Conservation (phyloP, 2,113 vertebrate genomes). For the Grammomys surdaster region DNA sequence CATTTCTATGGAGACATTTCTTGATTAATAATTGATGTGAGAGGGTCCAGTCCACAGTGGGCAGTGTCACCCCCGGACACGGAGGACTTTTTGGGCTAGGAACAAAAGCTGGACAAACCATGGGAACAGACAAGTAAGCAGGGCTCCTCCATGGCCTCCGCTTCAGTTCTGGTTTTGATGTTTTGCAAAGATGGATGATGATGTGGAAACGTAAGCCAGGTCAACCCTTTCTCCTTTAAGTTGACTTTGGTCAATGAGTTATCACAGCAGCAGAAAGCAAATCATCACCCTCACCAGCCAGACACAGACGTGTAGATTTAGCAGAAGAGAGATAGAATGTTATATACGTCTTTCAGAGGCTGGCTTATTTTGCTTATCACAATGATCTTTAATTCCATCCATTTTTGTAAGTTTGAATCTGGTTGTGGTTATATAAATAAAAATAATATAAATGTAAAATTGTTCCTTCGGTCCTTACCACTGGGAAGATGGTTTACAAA, state of each 20-base stretch:
- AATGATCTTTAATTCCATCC: not conserved
- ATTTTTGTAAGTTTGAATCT: not conserved
- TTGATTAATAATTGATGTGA: not conserved
- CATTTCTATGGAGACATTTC: not conserved
- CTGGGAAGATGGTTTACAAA: not conserved
- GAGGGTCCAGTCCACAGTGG: not conserved
- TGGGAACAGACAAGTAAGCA: too few relatives aligned
- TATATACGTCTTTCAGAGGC: not conserved
- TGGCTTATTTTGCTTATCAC: not conserved
- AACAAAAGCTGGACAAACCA: not conserved
- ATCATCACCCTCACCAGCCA: not conserved
- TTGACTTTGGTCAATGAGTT: not conserved
- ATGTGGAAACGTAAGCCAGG: not conserved
- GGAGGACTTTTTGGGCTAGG: not conserved
- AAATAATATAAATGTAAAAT: conserved; percentile 10
- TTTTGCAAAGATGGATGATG: not conserved
- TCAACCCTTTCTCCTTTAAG: not conserved
- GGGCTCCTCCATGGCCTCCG: not conserved
- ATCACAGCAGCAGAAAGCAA: not conserved
- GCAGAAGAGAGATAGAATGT: not conserved
- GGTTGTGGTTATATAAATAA: not conserved
- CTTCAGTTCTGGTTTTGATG: not conserved
- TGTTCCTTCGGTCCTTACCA: not conserved
- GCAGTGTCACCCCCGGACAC: too few relatives aligned
- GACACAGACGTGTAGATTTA: not conserved